Conservation (phyloP, 2,113 vertebrate genomes). For the Pionites leucogaster region DNA sequence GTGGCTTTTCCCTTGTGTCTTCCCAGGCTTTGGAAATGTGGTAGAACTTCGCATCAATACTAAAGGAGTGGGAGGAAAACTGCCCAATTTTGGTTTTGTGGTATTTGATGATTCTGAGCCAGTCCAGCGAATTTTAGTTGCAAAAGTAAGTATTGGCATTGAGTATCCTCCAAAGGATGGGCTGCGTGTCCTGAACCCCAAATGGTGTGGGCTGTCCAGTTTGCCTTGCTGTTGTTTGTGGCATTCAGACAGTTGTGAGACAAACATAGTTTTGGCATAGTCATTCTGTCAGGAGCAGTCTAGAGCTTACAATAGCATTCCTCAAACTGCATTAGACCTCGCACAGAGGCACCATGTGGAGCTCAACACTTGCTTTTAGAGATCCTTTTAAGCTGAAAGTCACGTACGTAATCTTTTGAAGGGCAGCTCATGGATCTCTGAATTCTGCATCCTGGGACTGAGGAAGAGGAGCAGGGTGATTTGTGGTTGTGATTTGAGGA, state of each 20-base stretch:
- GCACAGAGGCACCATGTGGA: too few species aligned
- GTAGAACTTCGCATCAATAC: slow-evolving; percentile 98
- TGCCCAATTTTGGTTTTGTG: slow-evolving; percentile 98
- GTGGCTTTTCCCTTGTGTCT: background rate
- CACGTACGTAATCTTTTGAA: accelerated
- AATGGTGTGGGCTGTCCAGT: accelerated
- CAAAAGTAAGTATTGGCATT: slow-evolving; percentile 86
- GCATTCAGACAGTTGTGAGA: background rate
- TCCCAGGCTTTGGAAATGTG: slow-evolving; percentile 91
- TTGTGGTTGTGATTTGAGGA: background rate
- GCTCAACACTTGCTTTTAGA: background rate
- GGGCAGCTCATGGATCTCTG: background rate
- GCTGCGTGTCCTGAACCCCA: background rate
- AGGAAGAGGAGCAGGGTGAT: background rate
- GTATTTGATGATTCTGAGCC: slow-evolving; percentile 97
- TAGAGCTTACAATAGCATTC: accelerated
- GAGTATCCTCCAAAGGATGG: background rate
- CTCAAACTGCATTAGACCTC: accelerated
- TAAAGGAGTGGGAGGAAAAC: slow-evolving; percentile 94
- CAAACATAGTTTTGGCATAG: background rate
- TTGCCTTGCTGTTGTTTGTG: background rate
- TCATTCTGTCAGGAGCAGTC: accelerated
- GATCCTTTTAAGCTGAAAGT: background rate
- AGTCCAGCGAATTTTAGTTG: slow-evolving; percentile 95
- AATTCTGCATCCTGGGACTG: background rate